phyloP scores from a whole-genome alignment of 2,797 vertebrate genomes.

The Pipistrellus nathusii region DNA sequence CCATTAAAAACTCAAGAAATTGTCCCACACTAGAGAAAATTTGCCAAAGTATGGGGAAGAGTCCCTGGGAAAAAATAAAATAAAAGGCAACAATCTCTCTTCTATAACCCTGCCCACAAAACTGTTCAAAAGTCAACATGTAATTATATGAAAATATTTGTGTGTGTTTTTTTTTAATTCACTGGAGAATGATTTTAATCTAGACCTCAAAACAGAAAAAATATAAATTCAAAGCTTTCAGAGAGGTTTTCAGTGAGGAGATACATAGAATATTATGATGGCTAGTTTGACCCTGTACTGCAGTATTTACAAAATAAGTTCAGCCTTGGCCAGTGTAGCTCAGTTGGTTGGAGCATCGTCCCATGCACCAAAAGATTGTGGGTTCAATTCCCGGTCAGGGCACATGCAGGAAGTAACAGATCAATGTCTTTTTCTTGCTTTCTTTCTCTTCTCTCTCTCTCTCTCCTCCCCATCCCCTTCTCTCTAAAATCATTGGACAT shows the following conservation, averaged over 20 bases:
- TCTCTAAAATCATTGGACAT: background rate
- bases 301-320: constrained; percentile 37
- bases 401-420: background rate
- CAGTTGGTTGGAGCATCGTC: background rate
- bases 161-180: background rate
- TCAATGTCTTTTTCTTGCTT: background rate
- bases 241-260: background rate
- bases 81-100: constrained; percentile 31
- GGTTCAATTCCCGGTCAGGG: background rate
- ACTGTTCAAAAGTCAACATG: constrained; percentile 21
- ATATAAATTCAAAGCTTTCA: constrained; percentile 38
- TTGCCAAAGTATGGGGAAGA: background rate
- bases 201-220: constrained; percentile 61
- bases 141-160: constrained; percentile 16
- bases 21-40: constrained; percentile 70
- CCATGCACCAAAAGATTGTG: background rate
- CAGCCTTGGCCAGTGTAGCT: background rate
- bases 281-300: background rate
- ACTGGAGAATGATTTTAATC: constrained; percentile 38
- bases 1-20: constrained; percentile 76
- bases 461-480: background rate
- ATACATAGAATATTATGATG: background rate
- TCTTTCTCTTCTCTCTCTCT: background rate
- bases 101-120: constrained; percentile 26
- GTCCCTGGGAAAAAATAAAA: background rate